Evolutionary conservation across 2,797 vertebrate genomes (phyloP).

Genomic region (Pangasius larnaudii): DNA sequence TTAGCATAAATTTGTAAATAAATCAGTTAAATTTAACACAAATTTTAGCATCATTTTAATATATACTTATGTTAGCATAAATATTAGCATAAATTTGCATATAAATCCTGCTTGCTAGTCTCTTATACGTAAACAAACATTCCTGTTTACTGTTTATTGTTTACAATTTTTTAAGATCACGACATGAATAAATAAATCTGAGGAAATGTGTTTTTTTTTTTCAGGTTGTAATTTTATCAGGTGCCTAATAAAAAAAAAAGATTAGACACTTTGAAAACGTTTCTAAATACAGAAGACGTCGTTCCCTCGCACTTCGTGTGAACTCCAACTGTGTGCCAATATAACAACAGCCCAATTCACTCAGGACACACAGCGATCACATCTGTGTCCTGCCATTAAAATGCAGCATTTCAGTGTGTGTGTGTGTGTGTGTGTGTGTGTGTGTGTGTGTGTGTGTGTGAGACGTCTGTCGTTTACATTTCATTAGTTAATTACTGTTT

Average conservation of each 20-base stretch:
- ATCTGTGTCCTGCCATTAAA: background rate
- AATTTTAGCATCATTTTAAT: too few relatives aligned
- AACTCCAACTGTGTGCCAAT: background rate
- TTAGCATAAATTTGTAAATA: background rate
- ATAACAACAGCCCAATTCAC: background rate
- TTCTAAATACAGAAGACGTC: background rate
- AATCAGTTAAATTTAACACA: background rate
- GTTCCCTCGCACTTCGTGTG: background rate
- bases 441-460: background rate
- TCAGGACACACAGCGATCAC: background rate
- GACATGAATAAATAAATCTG: too few relatives aligned
- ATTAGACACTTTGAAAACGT: background rate
- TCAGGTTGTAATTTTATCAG: too few relatives aligned
- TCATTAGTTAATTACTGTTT: slow-evolving; percentile 37
- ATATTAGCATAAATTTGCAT: background rate
- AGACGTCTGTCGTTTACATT: slow-evolving; percentile 26
- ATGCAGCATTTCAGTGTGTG: background rate
- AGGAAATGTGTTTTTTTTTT: background rate
- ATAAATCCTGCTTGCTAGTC: background rate
- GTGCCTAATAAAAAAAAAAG: background rate
- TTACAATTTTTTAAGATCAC: too few relatives aligned
- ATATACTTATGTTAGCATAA: background rate
- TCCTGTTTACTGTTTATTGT: too few relatives aligned
- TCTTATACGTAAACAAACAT: background rate
- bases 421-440: background rate